Evolutionary conservation across 2,113 vertebrate genomes (phyloP).

Genomic region (Pangasianodon hypophthalmus): DNA sequence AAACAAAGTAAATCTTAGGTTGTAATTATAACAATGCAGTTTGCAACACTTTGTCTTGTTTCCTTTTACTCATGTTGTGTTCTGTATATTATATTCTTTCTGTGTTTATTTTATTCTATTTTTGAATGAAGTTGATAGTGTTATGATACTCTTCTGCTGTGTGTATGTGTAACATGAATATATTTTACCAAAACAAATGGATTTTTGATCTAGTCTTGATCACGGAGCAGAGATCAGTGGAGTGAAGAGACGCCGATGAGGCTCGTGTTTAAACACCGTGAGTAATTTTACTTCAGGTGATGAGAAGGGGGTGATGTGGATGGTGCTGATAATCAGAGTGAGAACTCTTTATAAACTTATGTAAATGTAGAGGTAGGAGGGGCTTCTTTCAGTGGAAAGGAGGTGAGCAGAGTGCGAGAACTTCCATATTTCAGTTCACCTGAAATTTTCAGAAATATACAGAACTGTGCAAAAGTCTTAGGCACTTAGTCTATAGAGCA

Average conservation of each 20-base stretch:
- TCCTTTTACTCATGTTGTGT: background rate
- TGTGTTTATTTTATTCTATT: too few species aligned
- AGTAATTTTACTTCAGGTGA: background rate
- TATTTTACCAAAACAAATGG: too few species aligned
- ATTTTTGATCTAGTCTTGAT: background rate
- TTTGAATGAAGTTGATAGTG: background rate
- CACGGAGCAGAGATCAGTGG: background rate
- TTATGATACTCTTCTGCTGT: background rate
- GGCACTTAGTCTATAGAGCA: too few species aligned
- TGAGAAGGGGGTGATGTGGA: background rate
- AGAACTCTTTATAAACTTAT: background rate
- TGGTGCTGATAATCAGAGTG: too few species aligned
- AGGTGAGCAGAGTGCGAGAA: background rate
- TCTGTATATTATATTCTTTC: background rate
- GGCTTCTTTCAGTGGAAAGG: background rate
- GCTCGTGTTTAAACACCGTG: background rate
- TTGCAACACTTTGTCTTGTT: background rate
- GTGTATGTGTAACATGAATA: background rate
- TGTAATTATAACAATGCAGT: background rate
- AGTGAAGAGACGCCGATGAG: background rate
- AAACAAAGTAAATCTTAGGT: background rate
- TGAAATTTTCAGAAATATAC: background rate
- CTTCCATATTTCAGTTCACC: background rate
- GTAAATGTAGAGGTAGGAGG: background rate
- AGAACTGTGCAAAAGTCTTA: too few species aligned